phyloP scores from a whole-genome alignment of 2,113 vertebrate species.

The Limnothrissa miodon region DNA sequence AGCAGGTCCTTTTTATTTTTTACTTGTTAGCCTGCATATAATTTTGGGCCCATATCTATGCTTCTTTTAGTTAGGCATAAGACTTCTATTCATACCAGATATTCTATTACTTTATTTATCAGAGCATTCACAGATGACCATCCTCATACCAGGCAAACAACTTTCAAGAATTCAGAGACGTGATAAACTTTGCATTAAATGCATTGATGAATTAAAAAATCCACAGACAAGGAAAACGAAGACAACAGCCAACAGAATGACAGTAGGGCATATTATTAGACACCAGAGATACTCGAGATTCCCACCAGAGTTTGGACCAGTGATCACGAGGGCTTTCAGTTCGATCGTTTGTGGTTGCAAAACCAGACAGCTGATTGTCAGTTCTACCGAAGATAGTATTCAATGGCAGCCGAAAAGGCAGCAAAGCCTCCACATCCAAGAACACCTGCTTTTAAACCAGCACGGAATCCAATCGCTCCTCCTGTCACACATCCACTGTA shows the following conservation, averaged over 20 bases:
- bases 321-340: background rate
- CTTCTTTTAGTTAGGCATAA: no score
- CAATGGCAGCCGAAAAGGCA: conserved; percentile 92
- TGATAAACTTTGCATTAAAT: background rate
- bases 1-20: no score
- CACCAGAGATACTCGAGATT: background rate
- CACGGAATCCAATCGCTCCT: conserved; percentile 91
- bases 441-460: conserved; percentile 88
- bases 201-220: background rate
- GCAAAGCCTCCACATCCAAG: conserved; percentile 95
- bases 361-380: background rate
- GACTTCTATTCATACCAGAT: background rate
- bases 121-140: background rate
- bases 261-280: background rate
- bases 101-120: background rate
- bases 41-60: no score
- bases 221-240: background rate
- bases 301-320: background rate
- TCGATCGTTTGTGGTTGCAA: background rate
- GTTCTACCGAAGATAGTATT: conserved; percentile 88
- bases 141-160: background rate
- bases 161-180: background rate
- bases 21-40: no score
- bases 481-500: conserved; percentile 94
- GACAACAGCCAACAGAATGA: background rate